phyloP scores from a whole-genome alignment of 2,888 invertebrate genomes.

The Stenodera caucasica region DNA sequence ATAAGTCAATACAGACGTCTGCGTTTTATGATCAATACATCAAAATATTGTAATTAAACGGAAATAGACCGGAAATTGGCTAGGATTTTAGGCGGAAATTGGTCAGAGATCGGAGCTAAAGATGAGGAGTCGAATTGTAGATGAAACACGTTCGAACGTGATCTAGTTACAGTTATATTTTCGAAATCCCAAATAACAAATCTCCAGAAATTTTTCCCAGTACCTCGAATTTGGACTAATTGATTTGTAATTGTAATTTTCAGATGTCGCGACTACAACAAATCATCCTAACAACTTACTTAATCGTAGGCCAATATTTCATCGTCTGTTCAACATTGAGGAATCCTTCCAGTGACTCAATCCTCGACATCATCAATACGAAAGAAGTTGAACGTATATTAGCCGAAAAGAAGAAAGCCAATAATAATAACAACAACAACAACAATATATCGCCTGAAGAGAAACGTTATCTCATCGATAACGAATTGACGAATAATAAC shows the following conservation, averaged over 20 bases:
- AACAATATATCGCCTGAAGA: slow-evolving; percentile 52
- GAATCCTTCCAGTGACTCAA: slow-evolving; percentile 55
- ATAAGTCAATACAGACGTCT: too few species aligned
- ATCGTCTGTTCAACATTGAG: slow-evolving; percentile 7
- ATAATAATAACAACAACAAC: too few species aligned
- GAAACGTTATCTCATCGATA: slow-evolving; percentile 59
- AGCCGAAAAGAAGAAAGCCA: slow-evolving; percentile 29
- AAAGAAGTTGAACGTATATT: slow-evolving; percentile 62
- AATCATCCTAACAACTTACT: not conserved
- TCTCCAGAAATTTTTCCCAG: too few species aligned
- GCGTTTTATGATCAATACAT: too few species aligned
- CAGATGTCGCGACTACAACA: slow-evolving; percentile 10
- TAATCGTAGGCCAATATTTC: not conserved
- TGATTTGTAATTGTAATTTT: not conserved
- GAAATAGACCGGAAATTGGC: not conserved
- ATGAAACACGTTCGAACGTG: not conserved
- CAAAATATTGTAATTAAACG: not conserved
- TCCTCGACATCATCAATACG: slow-evolving; percentile 65
- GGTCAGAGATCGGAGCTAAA: not conserved
- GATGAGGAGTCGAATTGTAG: not conserved
- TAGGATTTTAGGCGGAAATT: slow-evolving; percentile 2
- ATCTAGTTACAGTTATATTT: too few species aligned
- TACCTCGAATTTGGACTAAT: too few species aligned
- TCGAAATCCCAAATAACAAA: too few species aligned
- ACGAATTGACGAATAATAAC: slow-evolving; percentile 63